Evolutionary conservation across 1,140 invertebrate genomes (phyloP).

Genomic region (Cherax destructor): DNA sequence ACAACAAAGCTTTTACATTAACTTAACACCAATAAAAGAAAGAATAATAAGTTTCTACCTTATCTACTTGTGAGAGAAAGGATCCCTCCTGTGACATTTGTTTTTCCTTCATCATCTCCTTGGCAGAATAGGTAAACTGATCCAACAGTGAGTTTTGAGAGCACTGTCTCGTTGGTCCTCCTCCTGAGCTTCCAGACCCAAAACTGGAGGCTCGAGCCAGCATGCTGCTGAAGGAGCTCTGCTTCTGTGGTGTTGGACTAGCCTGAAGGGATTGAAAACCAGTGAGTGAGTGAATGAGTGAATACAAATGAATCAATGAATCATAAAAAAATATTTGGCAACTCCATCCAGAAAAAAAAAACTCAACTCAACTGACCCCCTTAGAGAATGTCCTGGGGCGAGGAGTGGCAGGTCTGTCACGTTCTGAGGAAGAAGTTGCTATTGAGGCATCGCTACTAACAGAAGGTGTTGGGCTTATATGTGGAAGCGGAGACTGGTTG

Average conservation of each 20-base stretch:
- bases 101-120: constrained; percentile 89
- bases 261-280: constrained; percentile 73
- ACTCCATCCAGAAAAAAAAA: no score
- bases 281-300: neutral
- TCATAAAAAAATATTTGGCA: no score
- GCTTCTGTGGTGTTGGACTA: constrained; percentile 78
- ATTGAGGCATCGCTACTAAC: constrained; percentile 72
- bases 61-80: constrained; percentile 91
- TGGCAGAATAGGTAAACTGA: constrained; percentile 89
- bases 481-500: constrained; percentile 76
- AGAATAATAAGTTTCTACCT: constrained; percentile 78
- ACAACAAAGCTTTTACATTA: no score
- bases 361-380: constrained; percentile 66
- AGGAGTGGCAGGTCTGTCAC: constrained; percentile 77
- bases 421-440: constrained; percentile 74
- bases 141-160: constrained; percentile 89
- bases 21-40: no score
- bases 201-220: constrained; percentile 81
- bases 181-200: constrained; percentile 77
- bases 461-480: constrained; percentile 71
- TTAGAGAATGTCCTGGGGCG: constrained; percentile 74
- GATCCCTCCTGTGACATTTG: constrained; percentile 90
- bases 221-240: constrained; percentile 81
- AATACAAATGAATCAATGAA: neutral
- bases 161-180: constrained; percentile 81